Base-by-base conservation (phyloP, 2,797 vertebrate species). In the Echiichthys vipera region DNA sequence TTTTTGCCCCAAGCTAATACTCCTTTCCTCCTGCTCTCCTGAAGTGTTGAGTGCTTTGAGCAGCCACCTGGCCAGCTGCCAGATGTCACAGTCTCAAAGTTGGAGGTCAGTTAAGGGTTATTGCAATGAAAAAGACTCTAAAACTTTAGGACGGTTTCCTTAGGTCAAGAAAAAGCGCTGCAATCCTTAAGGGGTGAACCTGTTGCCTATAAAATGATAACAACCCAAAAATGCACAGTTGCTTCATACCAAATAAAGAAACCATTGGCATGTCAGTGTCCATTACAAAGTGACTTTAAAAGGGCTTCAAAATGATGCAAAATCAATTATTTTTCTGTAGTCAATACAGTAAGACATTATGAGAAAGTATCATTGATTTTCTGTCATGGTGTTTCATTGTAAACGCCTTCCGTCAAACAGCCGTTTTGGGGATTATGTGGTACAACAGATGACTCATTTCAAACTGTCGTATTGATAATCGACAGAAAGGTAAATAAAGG, bases 81-180 rank as follows among this genome's bases (percentile, higher is more conserved):
- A 88, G 39, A 69, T 82, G 79, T 84, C 82, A 78, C 53, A 62
- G 57, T 50, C 77, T 85, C 72, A 77, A 69, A 83, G 70, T 56
- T 82, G 63, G 79, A 91, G 88, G 87, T 87, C 36, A 36, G 22
- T 81, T 89, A 83, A 81, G 80, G 86, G 89, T 81, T 84, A 84
- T 56, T 57, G 53, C 58, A 69, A 53, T 51, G 39, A 66, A 37
- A 65, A 50, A n/a, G 7, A 30, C 4, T 15, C 15, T 20, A 13
- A 72, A 80, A 85, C 55, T 55, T 71, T 37, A 62, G 49, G 45
- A 53, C 32, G 27, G 55, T 39, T 78, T 76, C 15, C 24, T 71
- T 29, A 36, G 50, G 67, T 65, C 36, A 72, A 64, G 14, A 65
- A 71, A 50, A 57, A 58, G 12, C 14, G 15, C 58, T 22, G 22